These are phyloP conservation scores for Monopterus albus DNA, from an alignment of 2,113 vertebrate genomes.

Conservation along the genomic window DNA sequence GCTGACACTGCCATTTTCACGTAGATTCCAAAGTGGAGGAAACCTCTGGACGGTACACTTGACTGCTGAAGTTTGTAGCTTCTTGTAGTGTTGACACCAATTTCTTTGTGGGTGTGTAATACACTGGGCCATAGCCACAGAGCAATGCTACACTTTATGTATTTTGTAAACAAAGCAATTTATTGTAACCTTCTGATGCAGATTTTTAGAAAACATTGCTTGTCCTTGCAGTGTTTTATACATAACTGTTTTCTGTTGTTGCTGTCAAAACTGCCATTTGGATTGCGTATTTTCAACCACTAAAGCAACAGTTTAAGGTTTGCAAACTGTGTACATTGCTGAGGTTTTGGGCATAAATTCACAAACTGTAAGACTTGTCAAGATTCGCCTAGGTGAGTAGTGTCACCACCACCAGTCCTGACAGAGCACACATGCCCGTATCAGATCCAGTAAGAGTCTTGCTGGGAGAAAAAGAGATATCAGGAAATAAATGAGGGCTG, in stretches of 20 bases:
- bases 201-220: background rate
- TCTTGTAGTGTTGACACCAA: too few species aligned
- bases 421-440: background rate
- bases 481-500: background rate
- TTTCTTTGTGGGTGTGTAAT: too few species aligned
- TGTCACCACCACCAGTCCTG: background rate
- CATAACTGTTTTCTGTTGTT: background rate
- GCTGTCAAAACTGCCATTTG: background rate
- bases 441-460: background rate
- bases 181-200: constrained; percentile 17
- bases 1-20: too few species aligned
- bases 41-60: too few species aligned
- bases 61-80: too few species aligned
- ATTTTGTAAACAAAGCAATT: constrained; percentile 21
- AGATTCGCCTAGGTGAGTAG: too few species aligned
- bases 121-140: background rate
- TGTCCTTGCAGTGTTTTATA: background rate
- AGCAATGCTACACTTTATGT: constrained; percentile 2
- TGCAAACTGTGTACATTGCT: background rate
- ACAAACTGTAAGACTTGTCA: background rate
- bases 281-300: background rate
- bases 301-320: background rate
- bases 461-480: background rate
- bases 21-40: too few species aligned
- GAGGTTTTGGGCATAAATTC: background rate